Evolutionary conservation across 2,797 vertebrate genomes (phyloP).

Genomic region (Gallinago solitaria): DNA sequence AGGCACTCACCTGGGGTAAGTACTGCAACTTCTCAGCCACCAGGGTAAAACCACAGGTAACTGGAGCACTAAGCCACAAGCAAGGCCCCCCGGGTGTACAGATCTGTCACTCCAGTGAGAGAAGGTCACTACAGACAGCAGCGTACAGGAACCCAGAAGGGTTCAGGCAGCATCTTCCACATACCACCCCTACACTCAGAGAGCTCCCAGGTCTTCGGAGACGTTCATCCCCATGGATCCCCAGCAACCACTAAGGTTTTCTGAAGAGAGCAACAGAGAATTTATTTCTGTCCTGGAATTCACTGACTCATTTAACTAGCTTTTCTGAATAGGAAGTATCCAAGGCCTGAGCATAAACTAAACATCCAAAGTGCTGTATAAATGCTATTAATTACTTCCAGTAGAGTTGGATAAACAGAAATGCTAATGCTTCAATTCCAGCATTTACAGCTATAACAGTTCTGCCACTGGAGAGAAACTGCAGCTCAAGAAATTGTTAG

Average conservation of each 20-base stretch:
- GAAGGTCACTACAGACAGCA: neutral
- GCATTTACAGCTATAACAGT: neutral
- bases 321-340: neutral
- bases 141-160: neutral
- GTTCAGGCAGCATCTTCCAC: neutral
- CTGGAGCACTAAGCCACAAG: neutral
- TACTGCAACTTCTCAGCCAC: neutral
- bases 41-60: neutral
- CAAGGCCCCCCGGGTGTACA: neutral
- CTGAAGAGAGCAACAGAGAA: neutral
- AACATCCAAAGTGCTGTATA: neutral
- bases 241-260: neutral
- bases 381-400: neutral
- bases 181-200: neutral
- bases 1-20: neutral
- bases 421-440: neutral
- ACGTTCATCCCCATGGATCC: neutral
- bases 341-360: neutral
- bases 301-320: neutral
- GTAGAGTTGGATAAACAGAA: neutral
- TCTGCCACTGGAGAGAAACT: neutral
- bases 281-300: neutral
- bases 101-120: neutral
- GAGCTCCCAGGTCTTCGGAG: neutral
- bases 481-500: neutral